A percentile compares a stretch with the other conserved stretches of the same genome.
These are phyloP conservation scores for Rhamphomyia laevipes DNA, from an alignment of 2,888 invertebrate species.

Conservation along the genomic window DNA sequence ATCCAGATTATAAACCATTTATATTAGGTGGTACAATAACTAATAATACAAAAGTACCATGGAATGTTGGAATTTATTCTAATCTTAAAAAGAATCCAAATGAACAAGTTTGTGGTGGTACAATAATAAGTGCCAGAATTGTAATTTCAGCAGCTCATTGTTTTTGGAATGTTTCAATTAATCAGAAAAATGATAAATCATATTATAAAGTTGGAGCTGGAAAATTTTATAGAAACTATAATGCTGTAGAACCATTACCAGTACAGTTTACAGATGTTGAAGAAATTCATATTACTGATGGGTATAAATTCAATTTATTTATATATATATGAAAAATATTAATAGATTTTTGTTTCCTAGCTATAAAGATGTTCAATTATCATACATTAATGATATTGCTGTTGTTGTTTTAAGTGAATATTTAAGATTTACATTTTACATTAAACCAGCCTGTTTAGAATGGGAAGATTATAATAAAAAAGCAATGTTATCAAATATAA, in stretches of 20 bases:
- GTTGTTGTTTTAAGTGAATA: slow-evolving; percentile 23
- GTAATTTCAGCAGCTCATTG: slow-evolving; percentile 22
- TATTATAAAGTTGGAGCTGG: slow-evolving; percentile 16
- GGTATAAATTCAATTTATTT: background rate
- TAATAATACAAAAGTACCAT: slow-evolving; percentile 19
- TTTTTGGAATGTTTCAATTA: slow-evolving; percentile 15
- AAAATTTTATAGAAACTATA: slow-evolving; percentile 12
- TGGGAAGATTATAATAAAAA: slow-evolving; percentile 15
- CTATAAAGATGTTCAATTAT: slow-evolving; percentile 17
- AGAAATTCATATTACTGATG: slow-evolving; percentile 9
- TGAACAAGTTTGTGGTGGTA: slow-evolving; percentile 20
- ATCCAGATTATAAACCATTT: slow-evolving; percentile 9
- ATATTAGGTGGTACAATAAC: slow-evolving; percentile 8
- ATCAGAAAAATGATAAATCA: background rate
- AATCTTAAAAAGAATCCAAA: slow-evolving; percentile 1
- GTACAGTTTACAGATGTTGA: slow-evolving; percentile 14
- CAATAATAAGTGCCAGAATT: slow-evolving; percentile 21
- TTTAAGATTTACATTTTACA: slow-evolving; percentile 23
- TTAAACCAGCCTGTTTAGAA: slow-evolving; percentile 32
- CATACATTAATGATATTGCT: slow-evolving; percentile 28
- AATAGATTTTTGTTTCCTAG: slow-evolving; percentile 8
- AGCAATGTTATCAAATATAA: slow-evolving; percentile 1
- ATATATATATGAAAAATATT: background rate
- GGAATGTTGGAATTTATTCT: slow-evolving; percentile 24
- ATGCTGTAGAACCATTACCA: slow-evolving; percentile 10